Evolutionary conservation across 2,888 invertebrate species (phyloP), one percentile per base, ranked within the genome.

Genomic region (Ornithoptera priamus): DNA sequence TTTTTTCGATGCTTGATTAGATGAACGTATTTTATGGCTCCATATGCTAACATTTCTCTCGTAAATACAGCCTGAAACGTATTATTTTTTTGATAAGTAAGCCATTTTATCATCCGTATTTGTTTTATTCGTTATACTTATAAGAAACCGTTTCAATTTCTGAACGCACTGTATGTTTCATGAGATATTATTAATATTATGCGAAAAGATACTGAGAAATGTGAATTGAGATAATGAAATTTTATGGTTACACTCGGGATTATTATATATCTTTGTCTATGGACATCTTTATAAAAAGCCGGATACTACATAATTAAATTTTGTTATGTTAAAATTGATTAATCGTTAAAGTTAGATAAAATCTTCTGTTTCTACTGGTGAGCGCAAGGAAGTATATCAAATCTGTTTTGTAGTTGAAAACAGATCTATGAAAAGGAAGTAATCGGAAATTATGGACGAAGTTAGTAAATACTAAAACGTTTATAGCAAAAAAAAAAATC

Each of bases 1-100:
- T 58, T n/a, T 58, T 58, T 22, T 46, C 46, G 18, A 24, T 59
- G 18, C 30, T 17, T 24, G 62, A 68, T 63, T 68, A 57, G 62
- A 68, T 46, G 42, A 65, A 42, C 42, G 62, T 42, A 30, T 66
- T 66, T 22, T 65, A 22, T 42, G 20, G n/a, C 50, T 36, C 5
- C 46, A 24, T 36, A 58, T 46, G 22, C 22, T 30, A 17, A 58
- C 36, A 46, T 63, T 63, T 64, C 30, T n/a, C 36, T 36, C 20
- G 36, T 56, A 64, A 36, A 57, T 0, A 57, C 64, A n/a, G n/a
- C n/a, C 64, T 64, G 18, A 20, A 30, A n/a, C 53, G 39, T 36
- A 20, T 57, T n/a, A 18, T 36, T 64, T 57, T 64, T 53, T n/a
- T 12, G 17, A 36, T 39, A 20, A 57, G 46, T 30, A 20, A n/a